Conservation (phyloP, 2,888 invertebrate species). For the Chrysomela aeneicollis region DNA sequence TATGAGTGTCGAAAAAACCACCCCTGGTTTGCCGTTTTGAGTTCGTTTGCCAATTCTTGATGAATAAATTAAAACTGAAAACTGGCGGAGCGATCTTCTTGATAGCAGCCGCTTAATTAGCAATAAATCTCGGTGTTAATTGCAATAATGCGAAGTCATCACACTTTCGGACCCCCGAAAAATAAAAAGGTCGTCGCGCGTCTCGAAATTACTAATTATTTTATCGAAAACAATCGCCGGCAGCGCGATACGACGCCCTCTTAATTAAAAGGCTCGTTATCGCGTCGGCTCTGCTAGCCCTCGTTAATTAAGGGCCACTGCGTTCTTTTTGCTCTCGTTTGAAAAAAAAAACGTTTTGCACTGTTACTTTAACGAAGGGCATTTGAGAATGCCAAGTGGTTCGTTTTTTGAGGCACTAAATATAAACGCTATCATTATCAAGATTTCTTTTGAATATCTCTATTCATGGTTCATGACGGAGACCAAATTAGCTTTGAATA, state of each 20-base stretch:
- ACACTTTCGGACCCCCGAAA: not conserved
- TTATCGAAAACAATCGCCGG: conserved; percentile 21
- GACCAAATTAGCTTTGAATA: too few relatives aligned
- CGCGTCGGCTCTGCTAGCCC: conserved; percentile 13
- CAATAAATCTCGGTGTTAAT: conserved; percentile 1
- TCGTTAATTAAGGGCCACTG: not conserved
- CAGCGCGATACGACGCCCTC: conserved; percentile 12
- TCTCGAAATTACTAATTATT: conserved; percentile 26
- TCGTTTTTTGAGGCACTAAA: not conserved
- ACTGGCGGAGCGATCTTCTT: not conserved
- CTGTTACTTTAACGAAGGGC: not conserved
- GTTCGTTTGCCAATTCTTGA: too few relatives aligned
- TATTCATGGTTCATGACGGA: too few relatives aligned
- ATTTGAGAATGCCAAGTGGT: not conserved
- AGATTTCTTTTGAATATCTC: too few relatives aligned
- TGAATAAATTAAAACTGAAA: too few relatives aligned
- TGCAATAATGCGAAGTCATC: not conserved
- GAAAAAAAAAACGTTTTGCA: not conserved
- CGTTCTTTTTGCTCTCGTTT: not conserved
- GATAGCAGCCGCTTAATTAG: not conserved
- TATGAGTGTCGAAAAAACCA: too few relatives aligned
- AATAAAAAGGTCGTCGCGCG: conserved; percentile 8
- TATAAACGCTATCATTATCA: too few relatives aligned
- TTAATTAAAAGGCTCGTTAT: conserved; percentile 30
- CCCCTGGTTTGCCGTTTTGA: too few relatives aligned